A percentile compares a stretch with the other conserved stretches of the same genome.
Evolutionary conservation across 1,140 invertebrate genomes (phyloP).

Genomic region (Tetraneura akinire): DNA sequence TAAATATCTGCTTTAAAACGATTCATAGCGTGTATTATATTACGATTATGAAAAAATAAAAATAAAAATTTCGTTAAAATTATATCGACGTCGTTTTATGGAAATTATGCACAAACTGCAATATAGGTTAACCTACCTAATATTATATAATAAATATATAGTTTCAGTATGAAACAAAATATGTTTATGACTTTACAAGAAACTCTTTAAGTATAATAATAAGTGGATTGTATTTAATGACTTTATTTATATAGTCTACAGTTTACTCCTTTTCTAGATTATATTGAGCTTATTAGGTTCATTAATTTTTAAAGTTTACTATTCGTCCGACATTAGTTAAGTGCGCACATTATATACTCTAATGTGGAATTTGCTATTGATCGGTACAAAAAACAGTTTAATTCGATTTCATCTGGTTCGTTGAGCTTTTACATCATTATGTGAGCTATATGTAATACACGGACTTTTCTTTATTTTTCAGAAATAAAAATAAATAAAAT

Average conservation of each 20-base stretch:
- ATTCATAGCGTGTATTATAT: too few relatives aligned
- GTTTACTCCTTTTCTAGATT: not conserved
- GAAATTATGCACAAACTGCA: too few relatives aligned
- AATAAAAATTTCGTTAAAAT: too few relatives aligned
- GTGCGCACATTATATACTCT: constrained; percentile 26
- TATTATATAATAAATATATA: too few relatives aligned
- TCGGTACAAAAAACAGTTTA: not conserved
- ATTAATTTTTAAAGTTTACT: constrained; percentile 38
- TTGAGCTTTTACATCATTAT: constrained; percentile 18
- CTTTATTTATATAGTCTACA: not conserved
- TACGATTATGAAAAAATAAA: too few relatives aligned
- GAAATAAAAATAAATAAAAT: constrained; percentile 7
- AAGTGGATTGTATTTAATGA: constrained; percentile 4
- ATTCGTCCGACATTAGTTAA: constrained; percentile 15
- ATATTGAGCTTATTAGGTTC: not conserved
- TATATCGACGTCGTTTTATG: too few relatives aligned
- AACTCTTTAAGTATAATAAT: not conserved
- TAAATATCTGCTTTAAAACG: too few relatives aligned
- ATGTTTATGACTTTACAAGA: too few relatives aligned
- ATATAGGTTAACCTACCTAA: too few relatives aligned
- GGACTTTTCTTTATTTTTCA: not conserved
- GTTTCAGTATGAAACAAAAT: too few relatives aligned
- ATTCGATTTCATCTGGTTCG: constrained; percentile 11
- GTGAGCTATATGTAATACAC: not conserved
- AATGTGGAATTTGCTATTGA: constrained; percentile 25